These are phyloP conservation scores for Notoglanidium macrostoma DNA, from an alignment of 2,797 vertebrate species.

Conservation along the genomic window DNA sequence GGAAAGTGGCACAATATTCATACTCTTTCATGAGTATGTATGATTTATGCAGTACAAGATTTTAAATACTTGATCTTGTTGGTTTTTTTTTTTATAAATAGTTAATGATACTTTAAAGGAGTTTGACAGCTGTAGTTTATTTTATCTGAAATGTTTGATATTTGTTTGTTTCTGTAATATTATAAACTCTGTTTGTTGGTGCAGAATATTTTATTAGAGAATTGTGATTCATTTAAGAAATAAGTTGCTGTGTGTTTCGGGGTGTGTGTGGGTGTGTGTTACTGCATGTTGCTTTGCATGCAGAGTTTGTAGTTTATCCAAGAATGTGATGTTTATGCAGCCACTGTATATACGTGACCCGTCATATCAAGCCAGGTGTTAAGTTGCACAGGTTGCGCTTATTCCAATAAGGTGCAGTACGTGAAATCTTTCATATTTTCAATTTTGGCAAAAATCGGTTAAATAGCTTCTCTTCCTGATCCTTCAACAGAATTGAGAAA, in stretches of 20 bases:
- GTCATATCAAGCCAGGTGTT: no score
- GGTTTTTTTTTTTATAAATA: no score
- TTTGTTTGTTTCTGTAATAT: background rate
- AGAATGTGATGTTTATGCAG: background rate
- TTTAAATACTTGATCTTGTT: no score
- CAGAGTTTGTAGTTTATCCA: background rate
- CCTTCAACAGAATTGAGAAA: no score
- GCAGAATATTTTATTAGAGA: background rate
- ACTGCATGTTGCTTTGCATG: background rate
- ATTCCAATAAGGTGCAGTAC: no score
- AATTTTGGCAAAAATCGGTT: no score
- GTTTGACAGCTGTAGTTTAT: background rate
- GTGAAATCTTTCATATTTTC: no score
- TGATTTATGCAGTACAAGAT: background rate
- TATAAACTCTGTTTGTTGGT: background rate
- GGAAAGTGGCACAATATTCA: background rate
- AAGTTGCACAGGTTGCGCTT: no score
- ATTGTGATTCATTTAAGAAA: background rate
- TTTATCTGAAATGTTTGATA: background rate
- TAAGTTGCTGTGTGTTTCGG: background rate
- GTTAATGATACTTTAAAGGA: background rate
- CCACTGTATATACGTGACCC: background rate
- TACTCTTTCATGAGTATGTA: background rate
- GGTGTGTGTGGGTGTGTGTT: background rate
- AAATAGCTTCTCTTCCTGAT: no score